Base-by-base conservation (phyloP, 2,888 invertebrate genomes). In the Monopis laevigella region DNA sequence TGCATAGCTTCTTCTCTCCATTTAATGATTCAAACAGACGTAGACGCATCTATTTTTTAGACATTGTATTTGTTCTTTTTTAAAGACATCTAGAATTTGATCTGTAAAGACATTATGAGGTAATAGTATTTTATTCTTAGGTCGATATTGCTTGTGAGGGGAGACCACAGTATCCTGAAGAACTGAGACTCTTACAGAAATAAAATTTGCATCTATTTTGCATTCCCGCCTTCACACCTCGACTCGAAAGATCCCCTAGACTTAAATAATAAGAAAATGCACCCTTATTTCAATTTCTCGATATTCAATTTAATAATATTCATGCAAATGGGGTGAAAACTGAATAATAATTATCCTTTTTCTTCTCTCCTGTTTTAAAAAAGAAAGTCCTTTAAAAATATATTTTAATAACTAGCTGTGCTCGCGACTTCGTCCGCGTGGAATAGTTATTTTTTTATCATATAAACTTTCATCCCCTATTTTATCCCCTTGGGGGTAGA, bases 201-300 rank as follows among this genome's bases (percentile, higher is more conserved):
- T 46, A 46, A 46, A 44, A 46, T 46, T 46, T 41, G 43, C 46
- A 46, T 46, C 39, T 46, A 34, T 36, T 46, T 46, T 44, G 12
- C 40, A 30, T 43, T 35, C 43, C 21, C 36, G 16, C 19, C 34
- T 38, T 28, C 34, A 39, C 41, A 29, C 40, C 40, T 40, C 28
- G 40, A 16, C 28, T 40, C 18, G 12, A 12, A 36, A 36, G 21
- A 36, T 36, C 18, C 13, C 7, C 19, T 4, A 36, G 16, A 16
- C 4, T 16, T 16, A 16, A 21, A 21, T 36, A 21, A 32, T 32
- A 21, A 36, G 21, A 36, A 36, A 36, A 29, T 5, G 5, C 29
- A 7, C 14, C 16, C 17, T 36, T 36, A 36, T 36, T 36, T 18
- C 13, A 36, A 36, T 36, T 21, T 36, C 21, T 36, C 36, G 36